Percentiles rank a stretch among this genome's conserved stretches.
Evolutionary conservation across 2,797 vertebrate genomes (phyloP).

Genomic region (Zenarchopterus dispar): DNA sequence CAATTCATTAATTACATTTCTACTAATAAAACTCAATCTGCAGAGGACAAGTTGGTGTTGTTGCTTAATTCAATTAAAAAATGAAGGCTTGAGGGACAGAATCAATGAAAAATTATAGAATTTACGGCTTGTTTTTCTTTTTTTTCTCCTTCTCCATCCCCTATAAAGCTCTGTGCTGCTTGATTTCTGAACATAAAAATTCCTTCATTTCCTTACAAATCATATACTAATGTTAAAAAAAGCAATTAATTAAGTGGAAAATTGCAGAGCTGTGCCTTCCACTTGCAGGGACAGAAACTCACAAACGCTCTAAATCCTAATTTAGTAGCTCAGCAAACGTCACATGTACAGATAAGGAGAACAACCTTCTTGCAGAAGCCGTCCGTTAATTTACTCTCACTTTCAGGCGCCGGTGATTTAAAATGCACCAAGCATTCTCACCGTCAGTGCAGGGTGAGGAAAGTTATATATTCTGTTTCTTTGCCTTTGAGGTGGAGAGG

Average conservation of each 20-base stretch:
- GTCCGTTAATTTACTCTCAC: conserved; percentile 66
- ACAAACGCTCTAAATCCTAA: conserved; percentile 55
- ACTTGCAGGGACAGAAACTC: conserved; percentile 41
- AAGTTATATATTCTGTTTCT: conserved; percentile 53
- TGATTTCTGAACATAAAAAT: conserved; percentile 26
- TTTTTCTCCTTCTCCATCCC: too few relatives aligned
- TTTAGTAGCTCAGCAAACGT: conserved; percentile 63
- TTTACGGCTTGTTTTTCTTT: too few relatives aligned
- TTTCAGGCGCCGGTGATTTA: conserved; percentile 55
- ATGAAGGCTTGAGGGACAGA: not conserved
- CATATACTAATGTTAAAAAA: conserved; percentile 22
- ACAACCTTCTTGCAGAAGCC: conserved; percentile 47
- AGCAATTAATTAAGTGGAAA: conserved; percentile 58
- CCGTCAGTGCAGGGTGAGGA: conserved; percentile 40
- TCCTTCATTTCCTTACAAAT: conserved; percentile 31
- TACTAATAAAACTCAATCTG: conserved; percentile 25
- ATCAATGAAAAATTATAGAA: too few relatives aligned
- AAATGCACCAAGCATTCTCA: conserved; percentile 49
- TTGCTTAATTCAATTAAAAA: conserved; percentile 25
- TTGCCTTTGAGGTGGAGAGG: conserved; percentile 43
- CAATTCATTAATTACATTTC: conserved; percentile 23
- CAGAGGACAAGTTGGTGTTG: conserved; percentile 18
- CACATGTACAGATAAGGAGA: conserved; percentile 61
- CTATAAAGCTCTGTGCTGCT: not conserved
- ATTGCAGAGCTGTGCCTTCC: conserved; percentile 20